Evolutionary conservation across 2,113 vertebrate genomes (phyloP), one percentile per base, ranked within the genome.

Genomic region (Capreolus pygargus): DNA sequence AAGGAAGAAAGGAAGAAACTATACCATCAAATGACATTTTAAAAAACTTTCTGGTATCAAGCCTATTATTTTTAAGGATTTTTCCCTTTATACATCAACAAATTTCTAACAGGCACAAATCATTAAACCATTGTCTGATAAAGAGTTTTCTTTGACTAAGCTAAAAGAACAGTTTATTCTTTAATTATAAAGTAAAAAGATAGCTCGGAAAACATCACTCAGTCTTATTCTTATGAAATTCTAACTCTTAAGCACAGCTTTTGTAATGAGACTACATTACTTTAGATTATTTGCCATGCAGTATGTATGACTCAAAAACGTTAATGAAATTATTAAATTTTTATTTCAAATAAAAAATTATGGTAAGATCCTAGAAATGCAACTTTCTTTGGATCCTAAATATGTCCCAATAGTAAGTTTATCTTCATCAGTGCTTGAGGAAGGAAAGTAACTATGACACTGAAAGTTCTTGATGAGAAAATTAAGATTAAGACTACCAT

Each of bases 141-240:
- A 83, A 39, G 17, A 55, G 33, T 79, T 57, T 89, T 85, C 6
- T 89, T 61, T 89, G 89, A 85, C 23, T 79, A 92, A 89, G 39
- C 74, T 91, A 27, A 98, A 79, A 94, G 61, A 85, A 83, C 17
- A 92, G 76, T 33, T 60, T 94, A 57, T 1, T n/a, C 60, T 96
- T 88, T 61, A 81, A 50, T 74, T 43, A 84, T 64, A 61, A 94
- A 50, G 27, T 54, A 76, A 97, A 97, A 94, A 74, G 14, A 52
- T n/a, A 85, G 47, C n/a, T 95, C 60, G 36, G 33, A 50, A 92
- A 91, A 94, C 89, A 43, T 76, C 67, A 82, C 16, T 93, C 55
- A 39, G 50, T 27, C 58, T 94, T 50, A 82, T 7, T 19, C 74
- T 60, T 54, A 21, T 58, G 70, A 88, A 96, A 87, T 47, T 79